Conservation (phyloP, 1,140 invertebrate species). For the Monomorium pharaonis region DNA sequence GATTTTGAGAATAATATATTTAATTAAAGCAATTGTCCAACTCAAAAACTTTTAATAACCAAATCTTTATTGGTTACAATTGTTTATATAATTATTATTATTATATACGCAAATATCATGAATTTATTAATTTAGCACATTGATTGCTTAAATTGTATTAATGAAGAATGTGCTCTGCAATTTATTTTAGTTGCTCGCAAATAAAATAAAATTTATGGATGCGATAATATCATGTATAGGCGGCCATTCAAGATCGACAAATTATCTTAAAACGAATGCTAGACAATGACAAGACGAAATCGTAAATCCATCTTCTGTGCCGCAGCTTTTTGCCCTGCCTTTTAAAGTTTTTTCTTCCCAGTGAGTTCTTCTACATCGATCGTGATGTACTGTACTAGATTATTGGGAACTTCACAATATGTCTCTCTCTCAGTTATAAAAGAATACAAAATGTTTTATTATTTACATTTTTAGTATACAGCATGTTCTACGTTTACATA, state of each 20-base stretch:
- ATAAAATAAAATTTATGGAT: background rate
- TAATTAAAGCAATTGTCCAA: background rate
- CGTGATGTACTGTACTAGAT: conserved; percentile 23
- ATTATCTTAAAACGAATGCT: conserved; percentile 36
- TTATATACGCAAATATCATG: background rate
- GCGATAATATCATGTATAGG: background rate
- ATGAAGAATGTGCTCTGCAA: background rate
- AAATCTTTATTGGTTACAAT: background rate
- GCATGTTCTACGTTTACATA: background rate
- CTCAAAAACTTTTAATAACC: background rate
- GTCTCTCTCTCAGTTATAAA: background rate
- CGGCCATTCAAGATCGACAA: conserved; percentile 18
- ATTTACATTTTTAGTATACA: background rate
- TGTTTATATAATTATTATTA: conserved; percentile 1
- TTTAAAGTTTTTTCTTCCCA: conserved; percentile 33
- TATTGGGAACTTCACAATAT: conserved; percentile 35
- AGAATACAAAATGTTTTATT: conserved; percentile 27
- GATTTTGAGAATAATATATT: no score
- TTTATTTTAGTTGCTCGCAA: background rate
- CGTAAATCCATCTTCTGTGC: conserved; percentile 38
- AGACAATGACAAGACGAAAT: conserved; percentile 57
- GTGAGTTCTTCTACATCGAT: conserved; percentile 26
- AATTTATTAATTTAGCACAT: background rate
- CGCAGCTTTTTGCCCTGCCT: conserved; percentile 31
- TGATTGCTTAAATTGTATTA: background rate